Evolutionary conservation across 2,113 vertebrate species (phyloP).

Genomic region (Nicator chloris): DNA sequence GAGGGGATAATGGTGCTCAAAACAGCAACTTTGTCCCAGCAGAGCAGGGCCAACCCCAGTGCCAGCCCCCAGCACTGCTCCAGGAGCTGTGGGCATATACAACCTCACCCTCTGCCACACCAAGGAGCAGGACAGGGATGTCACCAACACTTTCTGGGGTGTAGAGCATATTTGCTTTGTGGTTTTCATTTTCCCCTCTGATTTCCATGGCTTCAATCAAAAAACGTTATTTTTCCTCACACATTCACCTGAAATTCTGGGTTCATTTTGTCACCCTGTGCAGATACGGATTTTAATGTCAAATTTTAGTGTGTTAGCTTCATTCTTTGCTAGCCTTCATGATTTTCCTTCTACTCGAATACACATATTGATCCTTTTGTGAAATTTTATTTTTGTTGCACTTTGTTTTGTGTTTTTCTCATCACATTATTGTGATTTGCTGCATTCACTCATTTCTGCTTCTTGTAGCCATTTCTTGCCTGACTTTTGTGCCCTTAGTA

Average conservation of each 20-base stretch:
- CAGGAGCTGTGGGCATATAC: background rate
- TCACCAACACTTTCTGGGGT: background rate
- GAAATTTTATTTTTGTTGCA: background rate
- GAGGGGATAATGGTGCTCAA: background rate
- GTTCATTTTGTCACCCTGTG: background rate
- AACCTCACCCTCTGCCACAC: background rate
- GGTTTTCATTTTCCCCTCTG: background rate
- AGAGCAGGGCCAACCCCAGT: background rate
- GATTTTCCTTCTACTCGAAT: background rate
- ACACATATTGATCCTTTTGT: background rate
- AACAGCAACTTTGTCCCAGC: background rate
- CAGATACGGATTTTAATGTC: background rate
- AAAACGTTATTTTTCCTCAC: background rate
- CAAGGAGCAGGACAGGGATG: background rate
- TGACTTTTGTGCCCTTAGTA: background rate
- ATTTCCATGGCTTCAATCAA: background rate
- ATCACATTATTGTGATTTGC: background rate
- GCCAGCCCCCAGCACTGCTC: accelerated
- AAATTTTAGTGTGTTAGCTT: background rate
- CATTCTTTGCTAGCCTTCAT: background rate
- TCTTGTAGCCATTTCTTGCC: background rate
- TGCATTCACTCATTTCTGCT: background rate
- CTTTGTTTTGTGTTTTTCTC: background rate
- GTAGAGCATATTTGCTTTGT: background rate
- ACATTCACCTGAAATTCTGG: background rate